Base-by-base conservation (phyloP, 2,888 invertebrate species). In the Eupeodes luniger region DNA sequence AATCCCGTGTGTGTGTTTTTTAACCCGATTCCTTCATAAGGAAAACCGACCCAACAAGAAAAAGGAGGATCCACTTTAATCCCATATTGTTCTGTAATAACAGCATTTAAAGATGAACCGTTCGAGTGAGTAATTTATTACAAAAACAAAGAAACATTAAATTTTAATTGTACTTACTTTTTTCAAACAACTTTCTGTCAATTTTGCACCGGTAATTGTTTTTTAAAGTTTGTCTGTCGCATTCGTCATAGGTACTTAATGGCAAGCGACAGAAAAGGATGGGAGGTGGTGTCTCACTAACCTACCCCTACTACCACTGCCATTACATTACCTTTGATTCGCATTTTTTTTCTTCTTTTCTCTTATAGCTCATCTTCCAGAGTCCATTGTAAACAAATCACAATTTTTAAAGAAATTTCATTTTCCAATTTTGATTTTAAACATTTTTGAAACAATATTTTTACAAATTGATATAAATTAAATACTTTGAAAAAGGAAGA, bases 191-290 rank as follows among this genome's bases (percentile, higher is more conserved):
- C 66, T 74, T 79, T 75, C 19, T 40, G 40, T 74, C 75, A 66
- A 59, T 64, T 34, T 79, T 49, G 67, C 88, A 81, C 81, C 88
- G 88, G 88, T 88, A 85, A 81, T 88, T 88, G 61, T 76, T 62
- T 88, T 27, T 88, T 61, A 78, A 88, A 88, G 64, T 81, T 88
- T 88, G 88, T 88, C 85, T 85, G 77, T 88, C 88, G 81, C 88
- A 70, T 66, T 88, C 85, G 55, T 16, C 57, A 40, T 47, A n/a
- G 49, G n/a, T 34, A 19, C 5, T 14, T 27, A 40, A 51, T 14
- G 62, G 7, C 85, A n/a, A 59, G 40, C 16, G 88, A 49, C 10
- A 85, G 88, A 88, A 75, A 85, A 81, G 85, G 88, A 88, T 85
- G 78, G 69, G 77, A 61, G 75, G 49, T 62, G 74, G 76, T 67